Conservation (phyloP, 2,888 invertebrate species). For the Octodonta nipae region DNA sequence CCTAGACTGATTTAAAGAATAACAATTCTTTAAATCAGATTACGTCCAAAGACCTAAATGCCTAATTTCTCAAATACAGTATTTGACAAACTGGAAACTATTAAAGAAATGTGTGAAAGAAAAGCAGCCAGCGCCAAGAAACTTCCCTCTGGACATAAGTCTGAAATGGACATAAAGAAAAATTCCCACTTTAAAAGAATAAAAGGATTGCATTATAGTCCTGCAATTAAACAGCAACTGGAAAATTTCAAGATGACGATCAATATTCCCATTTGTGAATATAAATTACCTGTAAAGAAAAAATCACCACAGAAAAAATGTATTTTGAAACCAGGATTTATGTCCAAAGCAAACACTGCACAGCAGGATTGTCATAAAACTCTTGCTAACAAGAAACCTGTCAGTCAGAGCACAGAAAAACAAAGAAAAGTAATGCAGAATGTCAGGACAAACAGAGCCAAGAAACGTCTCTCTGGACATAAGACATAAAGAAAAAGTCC, state of each 20-base stretch:
- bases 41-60: slow-evolving; percentile 39
- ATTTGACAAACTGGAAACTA: slow-evolving; percentile 54
- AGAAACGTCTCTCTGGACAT: slow-evolving; percentile 29
- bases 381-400: slow-evolving; percentile 18
- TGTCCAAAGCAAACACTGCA: too few relatives aligned
- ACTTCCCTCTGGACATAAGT: slow-evolving; percentile 28
- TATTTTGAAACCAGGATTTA: background rate
- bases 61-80: slow-evolving; percentile 58
- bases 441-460: slow-evolving; percentile 52
- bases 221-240: slow-evolving; percentile 5
- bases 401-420: slow-evolving; percentile 14
- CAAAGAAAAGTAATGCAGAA: slow-evolving; percentile 44
- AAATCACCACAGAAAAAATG: slow-evolving; percentile 8
- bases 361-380: slow-evolving; percentile 11
- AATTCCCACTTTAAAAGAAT: slow-evolving; percentile 6
- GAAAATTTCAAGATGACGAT: background rate
- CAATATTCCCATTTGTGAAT: background rate
- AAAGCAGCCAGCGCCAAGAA: slow-evolving; percentile 37
- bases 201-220: slow-evolving; percentile 3
- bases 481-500: slow-evolving; percentile 12
- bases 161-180: slow-evolving; percentile 7
- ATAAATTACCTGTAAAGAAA: slow-evolving; percentile 3
- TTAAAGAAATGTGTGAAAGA: slow-evolving; percentile 45
- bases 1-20: too few relatives aligned
- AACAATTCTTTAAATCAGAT: too few relatives aligned